Conservation (phyloP, 2,797 vertebrate species). For the Pipistrellus kuhlii region DNA sequence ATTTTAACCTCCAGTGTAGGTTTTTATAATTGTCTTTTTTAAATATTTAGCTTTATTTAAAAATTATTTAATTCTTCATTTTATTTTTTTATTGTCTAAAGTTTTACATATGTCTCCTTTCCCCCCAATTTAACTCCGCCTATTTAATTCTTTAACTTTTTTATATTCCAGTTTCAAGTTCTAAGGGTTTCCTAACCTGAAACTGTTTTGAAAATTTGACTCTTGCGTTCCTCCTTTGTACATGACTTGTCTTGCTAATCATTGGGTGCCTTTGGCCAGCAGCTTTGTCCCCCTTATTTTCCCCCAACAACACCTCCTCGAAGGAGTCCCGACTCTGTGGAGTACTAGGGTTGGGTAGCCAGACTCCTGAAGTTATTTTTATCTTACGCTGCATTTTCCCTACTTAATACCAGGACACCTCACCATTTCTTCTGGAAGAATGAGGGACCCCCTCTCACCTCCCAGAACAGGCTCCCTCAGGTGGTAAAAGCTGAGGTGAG, state of each 20-base stretch:
- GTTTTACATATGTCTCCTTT: too few species aligned
- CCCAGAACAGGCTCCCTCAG: neutral
- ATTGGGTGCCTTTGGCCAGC: neutral
- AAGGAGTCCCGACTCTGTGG: neutral
- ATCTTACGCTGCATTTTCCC: neutral
- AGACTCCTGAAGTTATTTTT: neutral
- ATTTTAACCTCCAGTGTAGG: neutral
- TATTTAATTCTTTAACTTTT: neutral
- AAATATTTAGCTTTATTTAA: neutral
- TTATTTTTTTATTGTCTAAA: too few species aligned
- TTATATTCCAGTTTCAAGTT: neutral
- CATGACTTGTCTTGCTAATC: neutral
- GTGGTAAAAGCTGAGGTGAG: neutral
- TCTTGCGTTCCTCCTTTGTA: neutral
- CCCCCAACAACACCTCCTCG: neutral
- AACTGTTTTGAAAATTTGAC: neutral
- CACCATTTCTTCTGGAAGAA: neutral
- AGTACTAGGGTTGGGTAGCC: neutral
- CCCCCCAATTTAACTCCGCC: too few species aligned
- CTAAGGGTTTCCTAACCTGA: neutral
- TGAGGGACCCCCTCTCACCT: neutral
- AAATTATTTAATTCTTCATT: neutral
- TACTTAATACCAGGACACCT: neutral
- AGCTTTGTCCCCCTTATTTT: too few species aligned
- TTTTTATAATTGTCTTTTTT: neutral